phyloP scores from a whole-genome alignment of 2,797 vertebrate genomes.

The Acipenser oxyrinchus region DNA sequence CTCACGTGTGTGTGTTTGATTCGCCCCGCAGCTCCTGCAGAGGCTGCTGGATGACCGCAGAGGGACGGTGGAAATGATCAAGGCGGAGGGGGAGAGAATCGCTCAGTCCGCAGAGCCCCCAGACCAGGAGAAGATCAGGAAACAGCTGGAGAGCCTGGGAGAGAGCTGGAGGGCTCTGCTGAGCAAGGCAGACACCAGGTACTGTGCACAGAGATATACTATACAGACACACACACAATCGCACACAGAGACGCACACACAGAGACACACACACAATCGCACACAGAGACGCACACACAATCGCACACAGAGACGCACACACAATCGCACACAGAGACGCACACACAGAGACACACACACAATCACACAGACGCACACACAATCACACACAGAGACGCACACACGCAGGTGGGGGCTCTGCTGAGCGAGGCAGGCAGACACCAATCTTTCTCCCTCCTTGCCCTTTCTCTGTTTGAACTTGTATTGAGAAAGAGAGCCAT shows the following conservation, averaged over 20 bases:
- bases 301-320: too few species aligned
- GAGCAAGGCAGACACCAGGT: conserved; percentile 77
- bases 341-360: too few species aligned
- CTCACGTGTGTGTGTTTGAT: background rate
- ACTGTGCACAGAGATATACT: conserved; percentile 7
- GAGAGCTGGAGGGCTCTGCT: conserved; percentile 77
- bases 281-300: too few species aligned
- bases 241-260: too few species aligned
- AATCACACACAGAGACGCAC: too few species aligned
- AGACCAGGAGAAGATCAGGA: conserved; percentile 83
- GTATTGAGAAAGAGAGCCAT: too few species aligned
- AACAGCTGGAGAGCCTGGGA: conserved; percentile 75
- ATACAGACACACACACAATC: background rate
- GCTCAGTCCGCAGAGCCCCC: conserved; percentile 76
- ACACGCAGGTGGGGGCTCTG: too few species aligned
- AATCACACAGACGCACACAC: too few species aligned
- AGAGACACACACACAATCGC: too few species aligned
- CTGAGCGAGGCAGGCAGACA: background rate
- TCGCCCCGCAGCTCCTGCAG: conserved; percentile 76
- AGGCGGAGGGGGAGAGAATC: conserved; percentile 80
- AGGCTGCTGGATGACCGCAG: conserved; percentile 84
- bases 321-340: too few species aligned
- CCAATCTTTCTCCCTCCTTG: too few species aligned
- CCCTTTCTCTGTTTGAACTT: too few species aligned
- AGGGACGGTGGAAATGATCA: conserved; percentile 93